Evolutionary conservation across 2,113 vertebrate species (phyloP).

Genomic region (Eupsittula cactorum): DNA sequence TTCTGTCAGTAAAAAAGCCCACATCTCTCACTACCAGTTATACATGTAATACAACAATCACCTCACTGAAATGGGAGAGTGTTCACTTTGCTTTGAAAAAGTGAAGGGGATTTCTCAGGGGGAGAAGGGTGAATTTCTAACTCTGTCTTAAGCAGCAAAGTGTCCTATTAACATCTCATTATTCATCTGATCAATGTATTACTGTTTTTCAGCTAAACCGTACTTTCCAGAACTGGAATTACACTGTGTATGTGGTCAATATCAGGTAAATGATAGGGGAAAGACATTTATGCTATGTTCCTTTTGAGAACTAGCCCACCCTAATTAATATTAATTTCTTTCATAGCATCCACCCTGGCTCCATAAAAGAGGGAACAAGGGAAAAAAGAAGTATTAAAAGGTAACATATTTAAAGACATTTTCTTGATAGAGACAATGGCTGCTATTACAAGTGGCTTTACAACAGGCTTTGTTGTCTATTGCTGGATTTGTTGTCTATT

Average conservation of each 20-base stretch:
- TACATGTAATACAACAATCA: background rate
- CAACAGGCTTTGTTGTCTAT: background rate
- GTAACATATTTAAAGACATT: slow-evolving; percentile 51
- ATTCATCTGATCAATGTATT: slow-evolving; percentile 36
- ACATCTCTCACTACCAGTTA: background rate
- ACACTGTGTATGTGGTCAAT: slow-evolving; percentile 79
- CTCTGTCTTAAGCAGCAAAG: background rate
- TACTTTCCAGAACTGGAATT: slow-evolving; percentile 88
- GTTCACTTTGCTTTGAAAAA: background rate
- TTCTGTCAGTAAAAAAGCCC: background rate
- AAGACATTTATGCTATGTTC: background rate
- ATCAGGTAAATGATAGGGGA: slow-evolving; percentile 82
- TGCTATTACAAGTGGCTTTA: background rate
- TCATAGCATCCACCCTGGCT: slow-evolving; percentile 66
- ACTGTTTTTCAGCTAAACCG: slow-evolving; percentile 86
- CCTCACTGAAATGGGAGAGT: background rate
- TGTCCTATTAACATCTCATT: background rate
- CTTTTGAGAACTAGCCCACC: background rate
- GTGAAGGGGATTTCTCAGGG: background rate
- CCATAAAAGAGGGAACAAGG: slow-evolving; percentile 60
- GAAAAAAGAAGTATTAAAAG: slow-evolving; percentile 73
- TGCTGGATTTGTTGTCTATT: background rate
- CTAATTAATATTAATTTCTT: slow-evolving; percentile 17
- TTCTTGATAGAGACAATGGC: background rate
- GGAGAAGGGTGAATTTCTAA: background rate